Conservation (phyloP, 2,113 vertebrate genomes). For the Lanius ludovicianus region DNA sequence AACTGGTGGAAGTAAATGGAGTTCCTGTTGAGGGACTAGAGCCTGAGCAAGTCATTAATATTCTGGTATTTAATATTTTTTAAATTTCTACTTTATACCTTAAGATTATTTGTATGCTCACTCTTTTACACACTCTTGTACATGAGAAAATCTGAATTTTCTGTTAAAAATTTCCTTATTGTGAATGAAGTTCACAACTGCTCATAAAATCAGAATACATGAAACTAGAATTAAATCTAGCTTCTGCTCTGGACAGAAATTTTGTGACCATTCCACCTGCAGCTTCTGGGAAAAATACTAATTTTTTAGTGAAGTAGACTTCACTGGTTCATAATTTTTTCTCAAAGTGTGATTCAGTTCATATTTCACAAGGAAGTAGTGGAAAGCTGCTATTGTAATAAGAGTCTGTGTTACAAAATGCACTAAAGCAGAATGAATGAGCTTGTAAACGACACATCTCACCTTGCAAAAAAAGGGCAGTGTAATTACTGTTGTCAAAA, state of each 20-base stretch:
- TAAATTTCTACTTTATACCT: not conserved
- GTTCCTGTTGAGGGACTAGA: slow-evolving; percentile 90
- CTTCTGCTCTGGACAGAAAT: not conserved
- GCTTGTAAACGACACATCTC: not conserved
- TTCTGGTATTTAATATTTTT: slow-evolving; percentile 80
- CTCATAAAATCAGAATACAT: not conserved
- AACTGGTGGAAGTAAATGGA: slow-evolving; percentile 93
- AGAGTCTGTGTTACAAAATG: not conserved
- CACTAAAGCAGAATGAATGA: not conserved
- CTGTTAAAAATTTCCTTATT: not conserved
- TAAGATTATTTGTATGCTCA: not conserved
- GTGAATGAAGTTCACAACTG: not conserved
- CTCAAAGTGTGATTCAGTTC: not conserved
- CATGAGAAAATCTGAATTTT: not conserved
- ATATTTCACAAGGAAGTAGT: not conserved
- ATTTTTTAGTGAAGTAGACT: not conserved
- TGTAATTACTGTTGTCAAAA: not conserved
- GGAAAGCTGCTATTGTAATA: not conserved
- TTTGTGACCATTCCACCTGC: not conserved
- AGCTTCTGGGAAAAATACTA: not conserved
- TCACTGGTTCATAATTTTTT: not conserved
- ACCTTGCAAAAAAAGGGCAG: not conserved
- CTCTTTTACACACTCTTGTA: not conserved
- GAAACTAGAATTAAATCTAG: not conserved
- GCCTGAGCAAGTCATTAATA: slow-evolving; percentile 93